Percentiles rank a stretch among this genome's conserved stretches.
Conservation (phyloP, 2,888 invertebrate genomes). For the Ennomos quercinarius region DNA sequence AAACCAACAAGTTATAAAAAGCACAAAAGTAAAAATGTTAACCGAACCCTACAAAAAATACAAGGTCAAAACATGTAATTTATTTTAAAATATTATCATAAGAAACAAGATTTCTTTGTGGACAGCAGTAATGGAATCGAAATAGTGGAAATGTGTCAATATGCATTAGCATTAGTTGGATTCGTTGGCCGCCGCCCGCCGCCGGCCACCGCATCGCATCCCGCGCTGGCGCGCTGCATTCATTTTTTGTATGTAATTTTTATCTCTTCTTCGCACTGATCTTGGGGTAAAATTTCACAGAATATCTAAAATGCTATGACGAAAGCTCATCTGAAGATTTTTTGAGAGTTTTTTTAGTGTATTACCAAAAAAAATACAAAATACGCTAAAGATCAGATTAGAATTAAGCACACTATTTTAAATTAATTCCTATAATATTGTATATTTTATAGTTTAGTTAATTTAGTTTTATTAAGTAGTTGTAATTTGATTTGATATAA, state of each 20-base stretch:
- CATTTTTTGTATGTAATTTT: conserved; percentile 43
- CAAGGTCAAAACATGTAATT: conserved; percentile 62
- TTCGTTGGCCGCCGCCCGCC: conserved; percentile 51
- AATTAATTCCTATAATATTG: too few species aligned
- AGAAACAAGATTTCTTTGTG: conserved; percentile 64
- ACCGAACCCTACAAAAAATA: conserved; percentile 49
- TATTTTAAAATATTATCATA: conserved; percentile 52
- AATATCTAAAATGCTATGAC: not conserved
- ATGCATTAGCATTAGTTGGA: conserved; percentile 75
- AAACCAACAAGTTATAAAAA: conserved; percentile 13
- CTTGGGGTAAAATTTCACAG: conserved; percentile 1
- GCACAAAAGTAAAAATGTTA: conserved; percentile 35
- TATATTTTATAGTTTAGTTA: too few species aligned
- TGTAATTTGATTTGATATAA: too few species aligned
- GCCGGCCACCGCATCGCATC: conserved; percentile 19
- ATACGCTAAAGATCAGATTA: too few species aligned
- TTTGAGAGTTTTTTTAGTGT: too few species aligned
- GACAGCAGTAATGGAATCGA: conserved; percentile 74
- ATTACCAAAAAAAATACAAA: too few species aligned
- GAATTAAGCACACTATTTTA: too few species aligned
- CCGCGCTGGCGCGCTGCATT: conserved; percentile 5
- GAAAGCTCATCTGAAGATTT: too few species aligned
- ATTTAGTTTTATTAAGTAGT: too few species aligned
- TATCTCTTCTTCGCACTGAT: conserved; percentile 20
- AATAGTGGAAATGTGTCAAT: conserved; percentile 83